Evolutionary conservation across 2,888 invertebrate species (phyloP).

Genomic region (Linyphia triangularis): DNA sequence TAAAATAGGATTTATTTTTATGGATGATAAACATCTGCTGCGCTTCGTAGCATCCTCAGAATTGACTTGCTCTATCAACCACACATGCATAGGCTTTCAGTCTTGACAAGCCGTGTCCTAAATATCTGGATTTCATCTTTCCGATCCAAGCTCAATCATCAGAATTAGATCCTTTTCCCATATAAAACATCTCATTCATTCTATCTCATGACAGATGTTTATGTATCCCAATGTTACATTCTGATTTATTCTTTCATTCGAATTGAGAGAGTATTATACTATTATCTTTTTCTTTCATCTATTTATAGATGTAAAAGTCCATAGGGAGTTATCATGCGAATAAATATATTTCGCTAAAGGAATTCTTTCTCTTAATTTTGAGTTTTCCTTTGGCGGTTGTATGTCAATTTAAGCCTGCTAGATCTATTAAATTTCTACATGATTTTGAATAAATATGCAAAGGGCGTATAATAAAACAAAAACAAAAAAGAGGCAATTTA

Average conservation of each 20-base stretch:
- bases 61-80: too few species aligned
- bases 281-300: neutral
- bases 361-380: too few species aligned
- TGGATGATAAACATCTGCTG: too few species aligned
- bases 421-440: too few species aligned
- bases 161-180: slow-evolving; percentile 34
- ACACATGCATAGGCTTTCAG: neutral
- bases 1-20: too few species aligned
- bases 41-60: too few species aligned
- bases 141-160: slow-evolving; percentile 32
- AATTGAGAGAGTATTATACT: neutral
- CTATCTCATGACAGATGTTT: slow-evolving; percentile 30
- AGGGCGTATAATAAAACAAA: too few species aligned
- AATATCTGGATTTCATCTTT: slow-evolving; percentile 39
- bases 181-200: slow-evolving; percentile 55
- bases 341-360: slow-evolving; percentile 19
- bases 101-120: neutral
- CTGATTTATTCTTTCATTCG: neutral
- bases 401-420: too few species aligned
- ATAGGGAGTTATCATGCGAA: slow-evolving; percentile 37
- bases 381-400: too few species aligned
- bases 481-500: too few species aligned
- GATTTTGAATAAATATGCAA: too few species aligned
- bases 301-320: slow-evolving; percentile 5
- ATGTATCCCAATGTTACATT: neutral